Conservation (phyloP, 2,888 invertebrate genomes). For the Neocrepidodera transversa region DNA sequence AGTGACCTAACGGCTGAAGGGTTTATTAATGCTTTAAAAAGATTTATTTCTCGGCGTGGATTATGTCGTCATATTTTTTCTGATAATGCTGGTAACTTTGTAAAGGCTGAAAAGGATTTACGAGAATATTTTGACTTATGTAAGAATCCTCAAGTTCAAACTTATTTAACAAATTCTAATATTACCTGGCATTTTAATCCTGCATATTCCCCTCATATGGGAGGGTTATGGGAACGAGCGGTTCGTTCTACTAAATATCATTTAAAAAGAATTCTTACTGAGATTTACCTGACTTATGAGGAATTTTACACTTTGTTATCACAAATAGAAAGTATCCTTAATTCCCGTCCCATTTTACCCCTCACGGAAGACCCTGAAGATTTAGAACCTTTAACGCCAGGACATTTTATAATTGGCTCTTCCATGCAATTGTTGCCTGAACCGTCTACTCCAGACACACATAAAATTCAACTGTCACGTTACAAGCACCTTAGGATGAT, state of each 20-base stretch:
- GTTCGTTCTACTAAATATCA: slow-evolving; percentile 4
- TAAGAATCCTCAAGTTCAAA: background rate
- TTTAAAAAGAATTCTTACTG: background rate
- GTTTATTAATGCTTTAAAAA: background rate
- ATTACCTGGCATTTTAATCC: background rate
- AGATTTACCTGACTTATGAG: background rate
- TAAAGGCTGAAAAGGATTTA: background rate
- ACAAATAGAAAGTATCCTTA: slow-evolving; percentile 5
- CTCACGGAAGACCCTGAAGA: background rate
- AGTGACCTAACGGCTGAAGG: slow-evolving; percentile 17
- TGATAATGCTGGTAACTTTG: background rate
- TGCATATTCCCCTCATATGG: slow-evolving; percentile 1
- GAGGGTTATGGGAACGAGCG: slow-evolving; percentile 3
- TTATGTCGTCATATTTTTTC: background rate
- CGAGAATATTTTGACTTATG: background rate
- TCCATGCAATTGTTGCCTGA: background rate
- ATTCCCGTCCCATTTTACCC: slow-evolving; percentile 6
- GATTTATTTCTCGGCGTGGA: background rate
- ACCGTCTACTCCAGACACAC: background rate
- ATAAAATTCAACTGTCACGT: slow-evolving; percentile 9
- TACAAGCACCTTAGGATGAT: slow-evolving; percentile 8
- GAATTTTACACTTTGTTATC: slow-evolving; percentile 1
- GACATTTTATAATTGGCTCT: background rate
- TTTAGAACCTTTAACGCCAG: background rate
- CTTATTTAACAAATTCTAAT: slow-evolving; percentile 14